Evolutionary conservation across 92 coral and sea anemone genomes (phyloP).

Genomic region (Scolanthus callimorphus): DNA sequence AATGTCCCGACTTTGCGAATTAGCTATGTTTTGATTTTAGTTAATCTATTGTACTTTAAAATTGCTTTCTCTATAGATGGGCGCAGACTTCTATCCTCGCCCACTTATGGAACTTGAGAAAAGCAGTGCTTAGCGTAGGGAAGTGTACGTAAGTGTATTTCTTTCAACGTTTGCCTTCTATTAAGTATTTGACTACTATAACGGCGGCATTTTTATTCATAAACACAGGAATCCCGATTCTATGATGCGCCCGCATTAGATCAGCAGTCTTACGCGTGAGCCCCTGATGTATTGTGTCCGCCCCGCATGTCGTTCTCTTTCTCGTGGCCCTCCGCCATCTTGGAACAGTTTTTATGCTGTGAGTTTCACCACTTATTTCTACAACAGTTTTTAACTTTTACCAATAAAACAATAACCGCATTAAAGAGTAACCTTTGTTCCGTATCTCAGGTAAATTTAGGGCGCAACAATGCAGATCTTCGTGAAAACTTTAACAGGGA

Average conservation of each 20-base stretch:
- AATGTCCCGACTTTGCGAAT: no score
- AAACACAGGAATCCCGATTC: not conserved
- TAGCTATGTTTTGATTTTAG: no score
- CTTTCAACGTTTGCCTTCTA: no score
- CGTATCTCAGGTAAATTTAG: conserved; percentile 54
- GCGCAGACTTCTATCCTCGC: no score
- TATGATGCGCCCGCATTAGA: no score
- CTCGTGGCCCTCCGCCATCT: conserved; percentile 97
- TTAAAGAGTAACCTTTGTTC: conserved; percentile 11
- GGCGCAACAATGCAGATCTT: conserved; percentile 96
- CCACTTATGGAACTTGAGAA: no score
- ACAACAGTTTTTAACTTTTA: conserved; percentile 4
- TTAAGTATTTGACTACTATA: no score
- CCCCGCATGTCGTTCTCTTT: conserved; percentile 79
- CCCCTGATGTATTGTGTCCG: conserved; percentile 23
- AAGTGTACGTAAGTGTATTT: no score
- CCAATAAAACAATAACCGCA: not conserved
- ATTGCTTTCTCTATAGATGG: no score
- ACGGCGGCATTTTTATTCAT: no score
- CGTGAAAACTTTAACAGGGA: conserved; percentile 99
- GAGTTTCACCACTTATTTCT: conserved; percentile 6
- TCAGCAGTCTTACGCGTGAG: conserved; percentile 12
- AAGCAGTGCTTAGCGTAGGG: no score
- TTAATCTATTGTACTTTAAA: no score
- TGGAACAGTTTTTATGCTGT: conserved; percentile 46